Percentiles rank a stretch among this genome's conserved stretches.
These are phyloP conservation scores for Pachymerium ferrugineum DNA, from an alignment of 2,888 invertebrate genomes.

Conservation along the genomic window DNA sequence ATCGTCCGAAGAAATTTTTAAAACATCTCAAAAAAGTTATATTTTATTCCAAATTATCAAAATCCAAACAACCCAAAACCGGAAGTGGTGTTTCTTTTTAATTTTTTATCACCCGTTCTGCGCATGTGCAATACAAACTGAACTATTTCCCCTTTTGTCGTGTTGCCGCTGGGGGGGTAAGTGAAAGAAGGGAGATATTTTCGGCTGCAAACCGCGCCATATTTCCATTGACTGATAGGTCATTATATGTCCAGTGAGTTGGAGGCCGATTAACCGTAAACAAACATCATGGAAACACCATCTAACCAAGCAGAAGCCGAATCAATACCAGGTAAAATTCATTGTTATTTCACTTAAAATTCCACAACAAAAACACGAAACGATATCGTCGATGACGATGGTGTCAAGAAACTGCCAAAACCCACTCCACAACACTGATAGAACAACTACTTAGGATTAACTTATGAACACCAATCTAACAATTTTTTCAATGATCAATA, in stretches of 20 bases:
- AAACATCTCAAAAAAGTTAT: no score
- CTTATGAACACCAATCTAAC: no score
- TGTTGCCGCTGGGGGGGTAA: not conserved
- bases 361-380: not conserved
- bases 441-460: no score
- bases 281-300: not conserved
- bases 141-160: not conserved
- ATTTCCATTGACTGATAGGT: conserved; percentile 17
- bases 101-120: not conserved
- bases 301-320: conserved; percentile 19
- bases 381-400: not conserved
- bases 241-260: conserved; percentile 19
- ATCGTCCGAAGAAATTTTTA: no score
- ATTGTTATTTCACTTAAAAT: conserved; percentile 19
- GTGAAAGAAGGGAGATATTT: conserved; percentile 6
- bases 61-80: not conserved
- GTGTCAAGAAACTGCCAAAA: no score
- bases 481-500: no score
- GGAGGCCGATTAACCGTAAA: not conserved
- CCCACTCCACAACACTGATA: no score
- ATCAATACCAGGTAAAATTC: conserved; percentile 17
- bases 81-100: not conserved
- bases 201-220: conserved; percentile 20
- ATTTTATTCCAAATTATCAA: no score
- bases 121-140: not conserved